phyloP scores from a whole-genome alignment of 1,140 invertebrate genomes.

The Caenorhabditis briggsae region DNA sequence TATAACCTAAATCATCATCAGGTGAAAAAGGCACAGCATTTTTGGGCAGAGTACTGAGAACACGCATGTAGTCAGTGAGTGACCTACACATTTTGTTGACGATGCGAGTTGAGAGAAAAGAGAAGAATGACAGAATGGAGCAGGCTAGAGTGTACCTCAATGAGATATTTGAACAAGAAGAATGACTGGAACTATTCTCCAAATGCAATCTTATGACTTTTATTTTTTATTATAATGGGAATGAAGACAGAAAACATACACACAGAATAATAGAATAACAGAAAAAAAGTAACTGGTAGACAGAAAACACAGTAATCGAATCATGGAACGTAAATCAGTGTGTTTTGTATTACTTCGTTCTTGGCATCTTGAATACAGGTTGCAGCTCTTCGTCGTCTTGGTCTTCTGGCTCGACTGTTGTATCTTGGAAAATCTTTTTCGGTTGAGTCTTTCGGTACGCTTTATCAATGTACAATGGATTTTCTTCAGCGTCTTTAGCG shows the following conservation, averaged over 20 bases:
- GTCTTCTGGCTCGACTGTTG: slow-evolving; percentile 60
- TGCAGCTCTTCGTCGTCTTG: slow-evolving; percentile 72
- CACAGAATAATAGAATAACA: neutral
- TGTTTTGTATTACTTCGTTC: slow-evolving; percentile 27
- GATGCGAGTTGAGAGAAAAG: slow-evolving; percentile 2
- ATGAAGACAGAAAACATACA: neutral
- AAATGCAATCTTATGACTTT: neutral
- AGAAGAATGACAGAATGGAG: slow-evolving; percentile 17
- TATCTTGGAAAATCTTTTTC: slow-evolving; percentile 76
- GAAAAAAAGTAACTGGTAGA: neutral
- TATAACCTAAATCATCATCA: neutral
- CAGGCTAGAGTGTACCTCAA: slow-evolving; percentile 19
- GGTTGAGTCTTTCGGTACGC: slow-evolving; percentile 85
- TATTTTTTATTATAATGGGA: slow-evolving; percentile 5
- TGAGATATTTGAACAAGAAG: slow-evolving; percentile 43
- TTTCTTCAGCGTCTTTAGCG: slow-evolving; percentile 94
- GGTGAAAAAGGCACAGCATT: neutral
- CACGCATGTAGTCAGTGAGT: neutral
- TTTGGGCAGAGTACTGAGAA: neutral
- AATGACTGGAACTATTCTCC: neutral
- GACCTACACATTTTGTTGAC: neutral
- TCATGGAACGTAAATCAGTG: too few relatives aligned
- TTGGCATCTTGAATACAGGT: slow-evolving; percentile 78
- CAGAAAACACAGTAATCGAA: neutral
- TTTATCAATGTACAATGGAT: slow-evolving; percentile 95